These are phyloP conservation scores for Spinus olivaceus DNA, from an alignment of 2,797 vertebrate genomes.

Conservation along the genomic window DNA sequence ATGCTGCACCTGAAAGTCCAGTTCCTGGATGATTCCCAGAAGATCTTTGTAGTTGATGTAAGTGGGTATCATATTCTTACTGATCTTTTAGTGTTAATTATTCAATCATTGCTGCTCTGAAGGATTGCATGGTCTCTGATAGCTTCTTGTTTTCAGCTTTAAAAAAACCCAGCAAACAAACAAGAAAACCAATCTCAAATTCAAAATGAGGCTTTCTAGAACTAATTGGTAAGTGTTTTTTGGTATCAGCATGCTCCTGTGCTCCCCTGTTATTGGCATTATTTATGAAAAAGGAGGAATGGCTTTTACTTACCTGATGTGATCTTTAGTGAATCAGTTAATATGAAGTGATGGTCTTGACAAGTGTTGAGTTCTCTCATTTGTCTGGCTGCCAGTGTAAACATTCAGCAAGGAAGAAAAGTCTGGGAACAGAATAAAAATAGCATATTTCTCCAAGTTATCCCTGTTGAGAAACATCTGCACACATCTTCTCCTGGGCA, in stretches of 20 bases:
- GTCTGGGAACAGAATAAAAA: neutral
- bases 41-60: conserved; percentile 84
- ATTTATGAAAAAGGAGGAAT: neutral
- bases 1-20: conserved; percentile 83
- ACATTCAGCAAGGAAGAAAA: neutral
- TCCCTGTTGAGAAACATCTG: neutral
- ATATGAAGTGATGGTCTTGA: neutral
- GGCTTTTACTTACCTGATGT: neutral
- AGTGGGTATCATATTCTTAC: conserved; percentile 63
- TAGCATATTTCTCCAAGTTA: neutral
- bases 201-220: neutral
- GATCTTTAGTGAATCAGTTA: neutral
- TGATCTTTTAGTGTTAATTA: neutral
- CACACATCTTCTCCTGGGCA: neutral
- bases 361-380: neutral
- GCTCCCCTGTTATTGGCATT: neutral
- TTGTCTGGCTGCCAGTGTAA: neutral
- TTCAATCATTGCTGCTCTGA: conserved; percentile 9
- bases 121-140: neutral
- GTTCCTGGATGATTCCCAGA: conserved; percentile 83
- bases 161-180: neutral
- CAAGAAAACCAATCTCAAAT: neutral
- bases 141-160: neutral
- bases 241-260: neutral
- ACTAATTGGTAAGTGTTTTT: conserved; percentile 12